A percentile compares a stretch with the other conserved stretches of the same genome.
Evolutionary conservation across 2,888 invertebrate species (phyloP).

Genomic region (Nomada fabriciana): DNA sequence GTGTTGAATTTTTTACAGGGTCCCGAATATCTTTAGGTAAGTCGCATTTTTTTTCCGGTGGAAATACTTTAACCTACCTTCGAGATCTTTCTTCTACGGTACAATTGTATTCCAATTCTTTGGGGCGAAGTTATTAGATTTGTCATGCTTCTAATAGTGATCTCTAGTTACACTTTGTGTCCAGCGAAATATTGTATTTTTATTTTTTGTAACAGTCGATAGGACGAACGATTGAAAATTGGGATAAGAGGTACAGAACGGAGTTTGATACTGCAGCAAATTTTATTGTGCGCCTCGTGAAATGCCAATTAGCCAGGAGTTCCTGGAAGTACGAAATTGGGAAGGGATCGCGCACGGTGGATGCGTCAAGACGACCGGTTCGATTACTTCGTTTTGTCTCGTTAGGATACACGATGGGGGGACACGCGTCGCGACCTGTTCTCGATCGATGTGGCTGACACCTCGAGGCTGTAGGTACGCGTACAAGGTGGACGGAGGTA

Average conservation of each 20-base stretch:
- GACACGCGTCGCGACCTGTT: constrained; percentile 73
- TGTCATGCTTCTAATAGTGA: too few species aligned
- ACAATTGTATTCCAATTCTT: too few species aligned
- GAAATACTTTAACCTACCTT: too few species aligned
- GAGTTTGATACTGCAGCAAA: neutral
- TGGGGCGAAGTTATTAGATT: too few species aligned
- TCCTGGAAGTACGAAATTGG: constrained; percentile 37
- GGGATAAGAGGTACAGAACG: neutral
- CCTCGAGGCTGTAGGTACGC: constrained; percentile 68
- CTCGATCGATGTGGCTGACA: constrained; percentile 71
- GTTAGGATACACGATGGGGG: constrained; percentile 71
- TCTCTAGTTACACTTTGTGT: too few species aligned
- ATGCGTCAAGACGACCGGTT: constrained; percentile 57
- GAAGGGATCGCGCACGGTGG: constrained; percentile 47
- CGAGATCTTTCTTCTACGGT: too few species aligned
- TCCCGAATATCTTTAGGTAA: neutral
- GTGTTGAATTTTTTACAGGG: constrained; percentile 12
- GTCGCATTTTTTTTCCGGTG: too few species aligned
- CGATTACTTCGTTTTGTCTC: constrained; percentile 72
- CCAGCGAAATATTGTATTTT: too few species aligned
- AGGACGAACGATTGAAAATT: neutral
- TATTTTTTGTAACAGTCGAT: too few species aligned
- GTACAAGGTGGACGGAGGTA: constrained; percentile 71
- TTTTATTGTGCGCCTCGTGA: constrained; percentile 7
- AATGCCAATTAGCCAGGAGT: constrained; percentile 34